Conservation (phyloP, 2,888 invertebrate genomes). For the Xanthia icteritia region DNA sequence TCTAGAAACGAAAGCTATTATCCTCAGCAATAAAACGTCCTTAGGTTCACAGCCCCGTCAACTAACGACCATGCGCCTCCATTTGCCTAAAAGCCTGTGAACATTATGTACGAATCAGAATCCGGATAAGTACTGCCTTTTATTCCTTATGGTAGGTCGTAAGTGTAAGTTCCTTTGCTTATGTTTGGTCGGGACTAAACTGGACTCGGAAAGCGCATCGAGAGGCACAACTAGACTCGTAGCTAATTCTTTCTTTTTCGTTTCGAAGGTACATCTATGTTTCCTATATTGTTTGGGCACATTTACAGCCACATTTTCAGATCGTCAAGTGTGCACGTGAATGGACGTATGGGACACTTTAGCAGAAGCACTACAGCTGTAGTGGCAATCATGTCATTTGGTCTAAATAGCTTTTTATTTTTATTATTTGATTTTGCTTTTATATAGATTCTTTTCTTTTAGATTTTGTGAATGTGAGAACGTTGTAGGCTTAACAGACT, state of each 20-base stretch:
- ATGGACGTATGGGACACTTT: too few relatives aligned
- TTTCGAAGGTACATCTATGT: background rate
- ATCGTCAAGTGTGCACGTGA: too few relatives aligned
- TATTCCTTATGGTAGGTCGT: conserved; percentile 32
- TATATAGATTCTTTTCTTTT: too few relatives aligned
- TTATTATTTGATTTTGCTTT: too few relatives aligned
- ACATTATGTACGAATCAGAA: conserved; percentile 43
- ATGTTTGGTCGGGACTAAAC: background rate
- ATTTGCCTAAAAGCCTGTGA: conserved; percentile 71
- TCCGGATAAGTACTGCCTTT: conserved; percentile 30
- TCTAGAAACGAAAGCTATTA: conserved; percentile 45
- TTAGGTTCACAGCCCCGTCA: conserved; percentile 62
- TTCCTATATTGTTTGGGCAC: too few relatives aligned
- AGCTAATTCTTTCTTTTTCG: background rate
- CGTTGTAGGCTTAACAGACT: too few relatives aligned
- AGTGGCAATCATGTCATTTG: too few relatives aligned
- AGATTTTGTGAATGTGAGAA: too few relatives aligned
- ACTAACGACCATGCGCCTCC: conserved; percentile 50
- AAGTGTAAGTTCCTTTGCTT: conserved; percentile 17
- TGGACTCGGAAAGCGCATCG: too few relatives aligned
- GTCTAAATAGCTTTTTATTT: too few relatives aligned
- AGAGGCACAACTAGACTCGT: background rate
- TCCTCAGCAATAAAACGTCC: conserved; percentile 52
- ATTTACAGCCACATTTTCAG: too few relatives aligned
- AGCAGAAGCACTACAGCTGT: too few relatives aligned